A percentile compares a stretch with the other conserved stretches of the same genome.
These are phyloP conservation scores for Horisme vitalbata DNA, from an alignment of 2,888 invertebrate genomes.

Conservation along the genomic window DNA sequence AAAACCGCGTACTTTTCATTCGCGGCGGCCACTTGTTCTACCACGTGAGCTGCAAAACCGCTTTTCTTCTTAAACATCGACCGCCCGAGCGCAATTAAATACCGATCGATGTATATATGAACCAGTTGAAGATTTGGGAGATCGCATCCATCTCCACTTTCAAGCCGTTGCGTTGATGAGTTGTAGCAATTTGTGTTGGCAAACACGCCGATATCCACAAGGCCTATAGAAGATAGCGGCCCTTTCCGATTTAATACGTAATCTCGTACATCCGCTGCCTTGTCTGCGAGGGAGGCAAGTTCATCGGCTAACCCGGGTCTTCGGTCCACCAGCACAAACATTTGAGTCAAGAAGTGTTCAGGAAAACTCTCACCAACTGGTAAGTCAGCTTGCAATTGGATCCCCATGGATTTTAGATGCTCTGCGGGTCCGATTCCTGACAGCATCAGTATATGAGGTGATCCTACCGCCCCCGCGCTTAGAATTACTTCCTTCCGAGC, in stretches of 20 bases:
- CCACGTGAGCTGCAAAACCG: slow-evolving; percentile 33
- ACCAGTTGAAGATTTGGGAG: slow-evolving; percentile 53
- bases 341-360: slow-evolving; percentile 52
- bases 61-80: background rate
- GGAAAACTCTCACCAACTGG: slow-evolving; percentile 56
- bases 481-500: slow-evolving; percentile 56
- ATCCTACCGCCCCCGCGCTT: slow-evolving; percentile 57
- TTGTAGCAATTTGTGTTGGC: slow-evolving; percentile 57
- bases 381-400: slow-evolving; percentile 45
- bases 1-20: slow-evolving; percentile 46
- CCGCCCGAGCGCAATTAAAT: background rate
- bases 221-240: slow-evolving; percentile 51
- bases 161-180: slow-evolving; percentile 36
- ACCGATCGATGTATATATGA: slow-evolving; percentile 26
- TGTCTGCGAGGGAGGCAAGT: background rate
- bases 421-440: slow-evolving; percentile 58
- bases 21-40: slow-evolving; percentile 40
- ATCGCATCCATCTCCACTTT: slow-evolving; percentile 44
- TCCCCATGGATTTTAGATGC: slow-evolving; percentile 44
- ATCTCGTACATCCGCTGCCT: slow-evolving; percentile 28
- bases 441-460: slow-evolving; percentile 58
- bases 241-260: slow-evolving; percentile 40
- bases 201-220: slow-evolving; percentile 52
- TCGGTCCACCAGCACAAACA: slow-evolving; percentile 39
- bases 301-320: background rate